Conservation (phyloP, 2,888 invertebrate genomes). For the Phortica magna region DNA sequence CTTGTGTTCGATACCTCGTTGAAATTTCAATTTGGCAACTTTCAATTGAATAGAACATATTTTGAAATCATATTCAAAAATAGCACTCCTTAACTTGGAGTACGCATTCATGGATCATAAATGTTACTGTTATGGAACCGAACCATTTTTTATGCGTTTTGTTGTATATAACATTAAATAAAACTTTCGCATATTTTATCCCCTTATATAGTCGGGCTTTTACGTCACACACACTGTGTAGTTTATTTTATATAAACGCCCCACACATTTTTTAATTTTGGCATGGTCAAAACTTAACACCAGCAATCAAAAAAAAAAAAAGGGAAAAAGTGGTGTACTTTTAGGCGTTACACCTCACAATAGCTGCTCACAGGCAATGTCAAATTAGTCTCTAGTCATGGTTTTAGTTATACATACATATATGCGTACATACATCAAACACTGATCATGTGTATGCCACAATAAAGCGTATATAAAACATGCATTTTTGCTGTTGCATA, state of each 20-base stretch:
- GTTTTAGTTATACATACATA: slow-evolving; percentile 47
- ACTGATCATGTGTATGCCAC: not conserved
- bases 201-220: not conserved
- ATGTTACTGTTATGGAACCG: no score
- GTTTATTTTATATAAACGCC: not conserved
- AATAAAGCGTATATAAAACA: not conserved
- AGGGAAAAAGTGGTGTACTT: slow-evolving; percentile 37
- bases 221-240: not conserved
- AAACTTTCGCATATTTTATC: no score
- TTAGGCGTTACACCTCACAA: slow-evolving; percentile 37
- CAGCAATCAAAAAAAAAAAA: slow-evolving; percentile 12
- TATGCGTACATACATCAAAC: not conserved
- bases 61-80: no score
- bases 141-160: no score
- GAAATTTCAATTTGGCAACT: no score
- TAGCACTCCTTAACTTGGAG: no score
- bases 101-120: no score
- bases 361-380: slow-evolving; percentile 43
- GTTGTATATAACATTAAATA: no score
- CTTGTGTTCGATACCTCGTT: no score
- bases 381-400: slow-evolving; percentile 61
- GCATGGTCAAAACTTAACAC: slow-evolving; percentile 4
- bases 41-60: no score
- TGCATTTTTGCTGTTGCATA: slow-evolving; percentile 38
- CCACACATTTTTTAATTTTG: not conserved